These are phyloP conservation scores for Pyrgilauda ruficollis DNA, from an alignment of 2,113 vertebrate species.

Conservation along the genomic window DNA sequence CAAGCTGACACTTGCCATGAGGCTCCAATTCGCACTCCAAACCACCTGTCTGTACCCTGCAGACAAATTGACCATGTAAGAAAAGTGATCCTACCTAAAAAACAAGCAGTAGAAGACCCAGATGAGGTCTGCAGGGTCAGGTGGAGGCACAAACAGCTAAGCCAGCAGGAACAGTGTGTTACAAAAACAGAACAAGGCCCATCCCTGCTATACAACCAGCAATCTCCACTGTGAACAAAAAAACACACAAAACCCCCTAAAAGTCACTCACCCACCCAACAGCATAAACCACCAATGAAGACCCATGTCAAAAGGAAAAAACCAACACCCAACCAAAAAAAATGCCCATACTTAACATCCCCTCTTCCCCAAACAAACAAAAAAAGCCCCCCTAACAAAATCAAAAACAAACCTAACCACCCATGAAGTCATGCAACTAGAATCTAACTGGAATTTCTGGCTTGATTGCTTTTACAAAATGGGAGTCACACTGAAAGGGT, in stretches of 20 bases:
- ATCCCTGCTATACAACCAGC: not conserved
- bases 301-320: not conserved
- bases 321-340: not conserved
- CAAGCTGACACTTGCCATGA: not conserved
- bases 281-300: not conserved
- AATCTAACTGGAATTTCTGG: not conserved
- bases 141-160: not conserved
- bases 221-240: not conserved
- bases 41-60: not conserved
- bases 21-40: not conserved
- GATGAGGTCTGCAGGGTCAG: not conserved
- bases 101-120: not conserved
- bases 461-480: not conserved
- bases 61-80: not conserved
- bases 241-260: accelerated
- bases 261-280: not conserved
- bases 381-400: not conserved
- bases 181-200: not conserved
- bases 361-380: not conserved
- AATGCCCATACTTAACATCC: accelerated
- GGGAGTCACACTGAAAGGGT: not conserved
- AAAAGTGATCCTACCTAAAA: not conserved
- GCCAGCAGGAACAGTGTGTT: not conserved
- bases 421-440: not conserved
- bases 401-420: accelerated